phyloP scores from a whole-genome alignment of 2,113 vertebrate species.

The Patagioenas fasciata region DNA sequence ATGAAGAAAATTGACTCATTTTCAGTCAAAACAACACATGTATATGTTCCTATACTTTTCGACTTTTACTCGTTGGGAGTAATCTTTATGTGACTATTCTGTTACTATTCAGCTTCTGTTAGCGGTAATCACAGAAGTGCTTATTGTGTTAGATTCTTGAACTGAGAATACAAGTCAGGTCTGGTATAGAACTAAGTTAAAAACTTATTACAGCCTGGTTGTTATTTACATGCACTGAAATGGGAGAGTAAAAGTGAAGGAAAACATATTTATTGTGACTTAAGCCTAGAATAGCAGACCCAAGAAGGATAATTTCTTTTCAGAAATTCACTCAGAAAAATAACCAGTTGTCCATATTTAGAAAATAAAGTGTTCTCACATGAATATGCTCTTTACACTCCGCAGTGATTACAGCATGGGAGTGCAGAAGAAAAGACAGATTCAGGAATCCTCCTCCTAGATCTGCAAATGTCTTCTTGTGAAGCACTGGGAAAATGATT shows the following conservation, averaged over 20 bases:
- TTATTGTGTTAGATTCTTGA: background rate
- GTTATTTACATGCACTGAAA: background rate
- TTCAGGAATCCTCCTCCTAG: background rate
- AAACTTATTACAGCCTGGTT: background rate
- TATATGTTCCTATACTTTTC: background rate
- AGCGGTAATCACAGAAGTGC: background rate
- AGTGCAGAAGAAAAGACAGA: background rate
- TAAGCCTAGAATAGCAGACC: background rate
- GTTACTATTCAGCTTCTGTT: background rate
- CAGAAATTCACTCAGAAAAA: background rate
- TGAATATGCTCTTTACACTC: conserved; percentile 15
- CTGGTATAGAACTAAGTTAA: background rate
- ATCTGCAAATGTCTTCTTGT: background rate
- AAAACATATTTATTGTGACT: background rate
- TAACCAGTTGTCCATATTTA: background rate
- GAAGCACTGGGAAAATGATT: background rate
- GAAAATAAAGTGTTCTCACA: conserved; percentile 13
- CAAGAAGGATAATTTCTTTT: background rate
- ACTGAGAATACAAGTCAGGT: background rate
- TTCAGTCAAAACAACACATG: no score
- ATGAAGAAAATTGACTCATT: no score
- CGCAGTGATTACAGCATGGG: background rate
- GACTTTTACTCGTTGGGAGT: background rate
- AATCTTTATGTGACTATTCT: background rate
- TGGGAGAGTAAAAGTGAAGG: background rate